These are phyloP conservation scores for Netelia melanura DNA, from an alignment of 2,888 invertebrate species.

Conservation along the genomic window DNA sequence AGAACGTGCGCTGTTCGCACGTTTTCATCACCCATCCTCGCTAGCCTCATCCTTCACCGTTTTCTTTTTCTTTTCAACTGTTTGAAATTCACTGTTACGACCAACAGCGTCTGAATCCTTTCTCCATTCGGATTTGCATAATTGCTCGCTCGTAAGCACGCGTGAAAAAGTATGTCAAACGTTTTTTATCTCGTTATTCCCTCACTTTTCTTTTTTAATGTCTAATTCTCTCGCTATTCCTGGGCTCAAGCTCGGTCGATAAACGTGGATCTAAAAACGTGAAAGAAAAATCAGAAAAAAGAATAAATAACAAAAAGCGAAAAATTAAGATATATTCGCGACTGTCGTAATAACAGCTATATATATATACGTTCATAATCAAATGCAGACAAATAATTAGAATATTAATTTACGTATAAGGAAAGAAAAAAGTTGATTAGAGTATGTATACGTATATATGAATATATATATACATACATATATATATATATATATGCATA, in stretches of 20 bases:
- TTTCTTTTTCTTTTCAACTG: slow-evolving; percentile 21
- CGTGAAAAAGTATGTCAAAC: slow-evolving; percentile 29
- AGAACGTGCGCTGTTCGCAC: background rate
- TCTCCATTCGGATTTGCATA: slow-evolving; percentile 36
- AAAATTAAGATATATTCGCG: slow-evolving; percentile 46
- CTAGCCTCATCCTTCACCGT: slow-evolving; percentile 16
- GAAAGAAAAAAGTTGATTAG: slow-evolving; percentile 56
- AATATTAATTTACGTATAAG: slow-evolving; percentile 76
- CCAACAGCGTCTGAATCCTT: slow-evolving; percentile 8
- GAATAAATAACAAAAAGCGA: slow-evolving; percentile 53
- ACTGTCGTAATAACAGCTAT: slow-evolving; percentile 56
- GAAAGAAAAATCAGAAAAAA: slow-evolving; percentile 26
- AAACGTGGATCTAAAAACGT: slow-evolving; percentile 55
- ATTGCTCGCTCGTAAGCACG: slow-evolving; percentile 36
- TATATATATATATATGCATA: slow-evolving; percentile 36
- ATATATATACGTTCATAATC: slow-evolving; percentile 77
- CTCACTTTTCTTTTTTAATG: slow-evolving; percentile 10
- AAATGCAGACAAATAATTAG: slow-evolving; percentile 83
- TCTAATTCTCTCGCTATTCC: slow-evolving; percentile 1
- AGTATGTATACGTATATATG: slow-evolving; percentile 34
- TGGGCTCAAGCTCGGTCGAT: slow-evolving; percentile 7
- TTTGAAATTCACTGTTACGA: slow-evolving; percentile 29
- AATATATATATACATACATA: slow-evolving; percentile 46
- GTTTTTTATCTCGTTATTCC: background rate
- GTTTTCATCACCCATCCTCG: slow-evolving; percentile 5